phyloP scores from a whole-genome alignment of 2,888 invertebrate genomes.

The Chironomus tentans region DNA sequence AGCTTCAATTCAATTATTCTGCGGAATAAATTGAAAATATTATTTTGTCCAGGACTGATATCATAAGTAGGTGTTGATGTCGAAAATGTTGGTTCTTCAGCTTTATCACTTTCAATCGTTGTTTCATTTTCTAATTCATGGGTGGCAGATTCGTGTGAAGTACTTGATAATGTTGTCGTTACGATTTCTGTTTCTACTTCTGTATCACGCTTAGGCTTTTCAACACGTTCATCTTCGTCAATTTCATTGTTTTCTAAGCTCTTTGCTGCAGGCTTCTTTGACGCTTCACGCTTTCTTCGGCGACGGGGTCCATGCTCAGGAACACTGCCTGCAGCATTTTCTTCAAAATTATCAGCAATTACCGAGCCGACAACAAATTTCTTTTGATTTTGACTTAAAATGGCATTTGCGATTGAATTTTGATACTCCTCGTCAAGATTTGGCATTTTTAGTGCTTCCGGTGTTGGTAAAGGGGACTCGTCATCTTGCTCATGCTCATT shows the following conservation, averaged over 20 bases:
- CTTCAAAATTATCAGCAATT: conserved; percentile 25
- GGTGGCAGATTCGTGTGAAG: not conserved
- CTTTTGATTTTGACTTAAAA: conserved; percentile 24
- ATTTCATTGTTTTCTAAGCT: conserved; percentile 43
- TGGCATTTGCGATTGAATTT: conserved; percentile 29
- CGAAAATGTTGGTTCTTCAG: conserved; percentile 11
- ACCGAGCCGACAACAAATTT: conserved; percentile 59
- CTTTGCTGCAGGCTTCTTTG: conserved; percentile 35
- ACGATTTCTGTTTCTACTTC: not conserved
- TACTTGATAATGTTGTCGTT: not conserved
- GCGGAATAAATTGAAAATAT: conserved; percentile 38
- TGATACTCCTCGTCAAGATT: conserved; percentile 36
- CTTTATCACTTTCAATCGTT: conserved; percentile 24
- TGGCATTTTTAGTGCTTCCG: conserved; percentile 37
- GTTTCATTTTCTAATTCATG: conserved; percentile 9
- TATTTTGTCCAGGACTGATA: conserved; percentile 14
- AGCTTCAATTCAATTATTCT: conserved; percentile 60
- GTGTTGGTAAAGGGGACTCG: conserved; percentile 33
- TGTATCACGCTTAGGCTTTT: conserved; percentile 34
- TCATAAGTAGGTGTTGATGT: conserved; percentile 18
- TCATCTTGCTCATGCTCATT: conserved; percentile 31
- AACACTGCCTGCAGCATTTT: conserved; percentile 48
- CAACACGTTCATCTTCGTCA: conserved; percentile 43
- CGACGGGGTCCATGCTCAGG: conserved; percentile 58
- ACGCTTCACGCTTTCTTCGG: conserved; percentile 37